A percentile compares a stretch with the other conserved stretches of the same genome.
phyloP scores from a whole-genome alignment of 1,140 invertebrate genomes.

The Drosophila mojavensis region DNA sequence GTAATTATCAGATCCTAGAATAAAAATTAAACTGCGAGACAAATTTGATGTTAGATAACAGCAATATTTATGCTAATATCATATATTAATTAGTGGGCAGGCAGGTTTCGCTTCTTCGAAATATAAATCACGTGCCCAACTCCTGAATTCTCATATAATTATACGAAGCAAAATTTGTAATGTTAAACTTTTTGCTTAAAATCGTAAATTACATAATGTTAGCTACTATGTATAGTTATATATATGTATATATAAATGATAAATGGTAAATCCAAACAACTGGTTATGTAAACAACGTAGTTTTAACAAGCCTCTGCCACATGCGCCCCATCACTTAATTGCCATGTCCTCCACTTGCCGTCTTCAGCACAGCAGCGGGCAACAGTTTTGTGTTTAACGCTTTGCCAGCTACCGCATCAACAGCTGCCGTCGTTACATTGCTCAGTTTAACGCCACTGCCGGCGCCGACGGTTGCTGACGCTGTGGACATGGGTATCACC shows the following conservation, averaged over 20 bases:
- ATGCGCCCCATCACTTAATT: constrained; percentile 44
- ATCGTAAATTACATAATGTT: constrained; percentile 7
- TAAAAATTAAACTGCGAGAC: too few relatives aligned
- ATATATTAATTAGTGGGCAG: too few relatives aligned
- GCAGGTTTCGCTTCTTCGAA: constrained; percentile 5
- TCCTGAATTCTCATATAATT: constrained; percentile 11
- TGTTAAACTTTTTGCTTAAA: constrained; percentile 51
- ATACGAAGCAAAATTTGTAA: constrained; percentile 28
- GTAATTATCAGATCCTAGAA: background rate
- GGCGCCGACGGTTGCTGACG: constrained; percentile 10
- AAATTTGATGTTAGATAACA: constrained; percentile 6
- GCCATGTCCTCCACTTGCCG: constrained; percentile 53
- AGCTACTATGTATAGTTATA: constrained; percentile 31
- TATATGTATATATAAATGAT: constrained; percentile 29
- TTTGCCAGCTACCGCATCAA: constrained; percentile 40
- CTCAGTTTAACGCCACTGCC: constrained; percentile 37
- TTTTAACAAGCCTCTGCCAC: constrained; percentile 66
- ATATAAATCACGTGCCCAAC: constrained; percentile 7
- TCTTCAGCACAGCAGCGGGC: constrained; percentile 61
- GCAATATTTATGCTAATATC: too few relatives aligned
- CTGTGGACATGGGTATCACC: constrained; percentile 84
- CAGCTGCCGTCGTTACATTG: constrained; percentile 37
- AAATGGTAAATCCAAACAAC: constrained; percentile 38
- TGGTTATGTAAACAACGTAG: constrained; percentile 46
- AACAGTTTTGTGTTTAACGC: constrained; percentile 56